Percentiles rank a stretch among this genome's conserved stretches.
phyloP scores from a whole-genome alignment of 2,797 vertebrate genomes.

The Catharus ustulatus region DNA sequence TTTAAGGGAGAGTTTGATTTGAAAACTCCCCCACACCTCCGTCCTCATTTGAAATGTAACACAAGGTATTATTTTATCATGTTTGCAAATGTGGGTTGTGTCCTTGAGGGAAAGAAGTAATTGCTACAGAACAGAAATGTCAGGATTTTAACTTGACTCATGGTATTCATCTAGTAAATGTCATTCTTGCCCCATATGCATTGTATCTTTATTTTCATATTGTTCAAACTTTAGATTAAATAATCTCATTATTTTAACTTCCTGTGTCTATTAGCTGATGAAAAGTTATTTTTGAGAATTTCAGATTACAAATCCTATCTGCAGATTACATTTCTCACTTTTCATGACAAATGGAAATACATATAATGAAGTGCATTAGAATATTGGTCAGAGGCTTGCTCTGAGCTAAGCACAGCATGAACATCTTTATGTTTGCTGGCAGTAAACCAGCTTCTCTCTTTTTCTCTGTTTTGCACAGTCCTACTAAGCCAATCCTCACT shows the following conservation, averaged over 20 bases:
- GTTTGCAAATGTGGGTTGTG: not conserved
- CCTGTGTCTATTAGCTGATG: not conserved
- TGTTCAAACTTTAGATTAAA: not conserved
- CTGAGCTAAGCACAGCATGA: not conserved
- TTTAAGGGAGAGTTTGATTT: not conserved
- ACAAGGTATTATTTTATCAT: not conserved
- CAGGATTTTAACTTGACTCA: not conserved
- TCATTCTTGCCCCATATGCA: not conserved
- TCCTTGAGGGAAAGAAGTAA: not conserved
- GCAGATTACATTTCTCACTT: not conserved
- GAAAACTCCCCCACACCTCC: not conserved
- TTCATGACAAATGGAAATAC: not conserved
- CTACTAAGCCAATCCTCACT: conserved; percentile 84
- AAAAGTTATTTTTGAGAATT: conserved; percentile 19
- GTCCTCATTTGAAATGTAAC: not conserved
- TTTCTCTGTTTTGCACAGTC: conserved; percentile 75
- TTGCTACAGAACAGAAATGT: not conserved
- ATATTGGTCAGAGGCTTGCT: conserved; percentile 23
- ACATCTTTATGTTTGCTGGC: not conserved
- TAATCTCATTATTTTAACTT: not conserved
- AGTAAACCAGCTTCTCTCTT: conserved; percentile 66
- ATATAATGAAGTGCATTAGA: not conserved
- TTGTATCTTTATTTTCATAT: not conserved
- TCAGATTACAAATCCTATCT: not conserved
- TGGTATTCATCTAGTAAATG: not conserved